Percentiles rank a stretch among this genome's conserved stretches.
Conservation (phyloP, 2,113 vertebrate genomes). For the Cynopterus brachyotis region DNA sequence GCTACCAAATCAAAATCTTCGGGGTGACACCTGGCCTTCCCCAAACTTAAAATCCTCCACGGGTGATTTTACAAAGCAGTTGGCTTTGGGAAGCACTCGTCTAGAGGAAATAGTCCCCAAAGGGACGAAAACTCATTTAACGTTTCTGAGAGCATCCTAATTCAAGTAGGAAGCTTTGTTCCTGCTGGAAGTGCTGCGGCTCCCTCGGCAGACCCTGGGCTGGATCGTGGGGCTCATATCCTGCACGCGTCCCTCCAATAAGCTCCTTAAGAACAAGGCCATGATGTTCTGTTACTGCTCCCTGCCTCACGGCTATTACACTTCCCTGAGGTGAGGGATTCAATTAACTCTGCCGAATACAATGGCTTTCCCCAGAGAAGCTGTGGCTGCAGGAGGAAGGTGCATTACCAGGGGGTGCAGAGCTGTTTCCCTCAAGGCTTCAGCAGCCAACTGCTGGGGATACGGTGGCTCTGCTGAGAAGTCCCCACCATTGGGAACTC, state of each 20-base stretch:
- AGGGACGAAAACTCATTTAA: background rate
- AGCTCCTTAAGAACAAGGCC: background rate
- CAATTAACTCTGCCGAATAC: background rate
- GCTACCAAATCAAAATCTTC: background rate
- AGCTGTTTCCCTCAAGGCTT: background rate
- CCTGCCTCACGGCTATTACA: background rate
- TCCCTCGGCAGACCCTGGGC: background rate
- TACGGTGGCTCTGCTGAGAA: background rate
- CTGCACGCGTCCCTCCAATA: background rate
- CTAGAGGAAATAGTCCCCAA: background rate
- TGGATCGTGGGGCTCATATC: background rate
- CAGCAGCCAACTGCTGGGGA: too few species aligned
- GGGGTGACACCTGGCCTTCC: background rate
- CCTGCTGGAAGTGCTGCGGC: background rate
- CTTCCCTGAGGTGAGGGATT: background rate
- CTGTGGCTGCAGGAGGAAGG: background rate
- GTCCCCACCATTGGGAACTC: background rate
- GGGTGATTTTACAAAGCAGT: background rate
- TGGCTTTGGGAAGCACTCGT: background rate
- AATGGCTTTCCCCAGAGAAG: background rate
- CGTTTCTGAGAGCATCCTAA: background rate
- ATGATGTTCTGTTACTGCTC: background rate
- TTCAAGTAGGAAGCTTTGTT: background rate
- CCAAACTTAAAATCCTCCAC: background rate
- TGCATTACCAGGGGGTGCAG: background rate